Evolutionary conservation across 2,888 invertebrate genomes (phyloP).

Genomic region (Euplexia lucipara): DNA sequence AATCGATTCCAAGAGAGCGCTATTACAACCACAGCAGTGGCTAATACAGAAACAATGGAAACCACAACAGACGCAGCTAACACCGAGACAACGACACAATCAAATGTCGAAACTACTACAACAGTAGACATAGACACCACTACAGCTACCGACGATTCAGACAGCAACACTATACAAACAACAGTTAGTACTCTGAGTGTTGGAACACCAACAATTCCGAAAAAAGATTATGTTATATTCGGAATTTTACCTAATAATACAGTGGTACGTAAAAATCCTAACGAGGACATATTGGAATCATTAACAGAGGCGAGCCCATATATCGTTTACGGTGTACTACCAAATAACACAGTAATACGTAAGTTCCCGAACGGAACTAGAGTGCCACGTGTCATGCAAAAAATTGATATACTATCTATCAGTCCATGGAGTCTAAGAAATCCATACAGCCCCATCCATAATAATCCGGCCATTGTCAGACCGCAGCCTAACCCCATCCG

Average conservation of each 20-base stretch:
- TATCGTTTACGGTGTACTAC: slow-evolving; percentile 94
- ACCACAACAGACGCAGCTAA: slow-evolving; percentile 67
- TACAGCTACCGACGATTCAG: slow-evolving; percentile 61
- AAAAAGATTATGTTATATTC: slow-evolving; percentile 94
- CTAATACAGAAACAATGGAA: slow-evolving; percentile 57
- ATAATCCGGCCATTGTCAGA: slow-evolving; percentile 90
- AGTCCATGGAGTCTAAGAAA: slow-evolving; percentile 91
- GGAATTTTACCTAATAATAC: slow-evolving; percentile 95
- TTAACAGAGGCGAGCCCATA: slow-evolving; percentile 93
- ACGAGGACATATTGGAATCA: slow-evolving; percentile 92
- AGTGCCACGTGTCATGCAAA: slow-evolving; percentile 92
- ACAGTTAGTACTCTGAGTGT: slow-evolving; percentile 72
- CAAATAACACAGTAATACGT: slow-evolving; percentile 95
- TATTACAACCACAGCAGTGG: slow-evolving; percentile 33
- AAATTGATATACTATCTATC: slow-evolving; percentile 91
- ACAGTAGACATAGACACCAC: slow-evolving; percentile 65
- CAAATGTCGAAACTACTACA: slow-evolving; percentile 68
- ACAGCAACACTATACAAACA: slow-evolving; percentile 71
- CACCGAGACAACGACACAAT: slow-evolving; percentile 72
- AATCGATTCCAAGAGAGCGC: slow-evolving; percentile 56
- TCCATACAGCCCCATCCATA: slow-evolving; percentile 92
- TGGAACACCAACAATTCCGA: slow-evolving; percentile 83
- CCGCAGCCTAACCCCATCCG: slow-evolving; percentile 91
- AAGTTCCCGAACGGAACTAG: slow-evolving; percentile 95
- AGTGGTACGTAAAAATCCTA: slow-evolving; percentile 94